Evolutionary conservation across 2,888 invertebrate species (phyloP).

Genomic region (Philhelius pedissequus): DNA sequence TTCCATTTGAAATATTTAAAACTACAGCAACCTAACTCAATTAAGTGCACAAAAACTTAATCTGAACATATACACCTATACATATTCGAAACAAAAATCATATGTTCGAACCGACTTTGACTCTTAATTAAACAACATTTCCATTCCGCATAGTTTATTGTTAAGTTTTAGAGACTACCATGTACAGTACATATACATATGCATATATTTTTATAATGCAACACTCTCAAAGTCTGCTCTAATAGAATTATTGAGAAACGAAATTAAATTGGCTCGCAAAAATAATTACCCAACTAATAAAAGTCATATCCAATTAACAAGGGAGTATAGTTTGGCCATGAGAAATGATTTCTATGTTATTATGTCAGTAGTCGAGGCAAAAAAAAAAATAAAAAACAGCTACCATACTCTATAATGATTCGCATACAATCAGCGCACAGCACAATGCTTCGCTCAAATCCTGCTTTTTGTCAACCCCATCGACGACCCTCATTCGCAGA

Average conservation of each 20-base stretch:
- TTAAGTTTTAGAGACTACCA: too few species aligned
- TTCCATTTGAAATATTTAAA: too few species aligned
- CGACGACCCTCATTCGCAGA: neutral
- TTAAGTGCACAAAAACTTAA: too few species aligned
- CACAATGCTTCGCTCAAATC: neutral
- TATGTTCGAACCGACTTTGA: too few species aligned
- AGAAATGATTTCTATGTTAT: constrained; percentile 47
- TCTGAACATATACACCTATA: too few species aligned
- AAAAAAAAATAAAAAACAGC: constrained; percentile 3
- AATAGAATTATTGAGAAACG: neutral
- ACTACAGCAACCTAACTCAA: too few species aligned
- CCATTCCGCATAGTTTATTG: too few species aligned
- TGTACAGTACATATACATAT: too few species aligned
- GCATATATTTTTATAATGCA: neutral
- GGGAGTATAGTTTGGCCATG: constrained; percentile 32
- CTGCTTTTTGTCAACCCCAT: neutral
- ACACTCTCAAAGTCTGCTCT: neutral
- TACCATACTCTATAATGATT: neutral
- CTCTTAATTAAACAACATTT: too few species aligned
- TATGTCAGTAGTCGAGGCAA: constrained; percentile 35
- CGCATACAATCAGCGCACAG: neutral
- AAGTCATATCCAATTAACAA: constrained; percentile 48
- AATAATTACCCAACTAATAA: constrained; percentile 63
- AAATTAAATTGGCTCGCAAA: constrained; percentile 51
- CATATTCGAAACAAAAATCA: too few species aligned